phyloP scores from a whole-genome alignment of 2,888 invertebrate species.

The Scaptomyza caliginosa region DNA sequence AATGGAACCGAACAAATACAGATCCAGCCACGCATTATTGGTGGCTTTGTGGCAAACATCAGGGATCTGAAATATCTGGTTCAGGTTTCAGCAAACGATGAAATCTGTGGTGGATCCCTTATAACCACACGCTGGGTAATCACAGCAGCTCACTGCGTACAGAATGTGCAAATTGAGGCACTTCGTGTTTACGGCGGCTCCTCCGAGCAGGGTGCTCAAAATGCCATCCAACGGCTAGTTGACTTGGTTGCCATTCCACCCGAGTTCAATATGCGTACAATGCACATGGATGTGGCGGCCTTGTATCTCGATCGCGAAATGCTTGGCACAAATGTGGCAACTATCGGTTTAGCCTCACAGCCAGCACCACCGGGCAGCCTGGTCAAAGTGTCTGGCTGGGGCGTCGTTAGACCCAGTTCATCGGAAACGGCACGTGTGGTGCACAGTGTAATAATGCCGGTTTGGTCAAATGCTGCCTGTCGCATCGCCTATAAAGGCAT shows the following conservation, averaged over 20 bases:
- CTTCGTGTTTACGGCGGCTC: constrained; percentile 60
- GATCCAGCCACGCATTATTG: constrained; percentile 59
- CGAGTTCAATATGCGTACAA: constrained; percentile 52
- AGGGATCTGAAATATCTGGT: constrained; percentile 61
- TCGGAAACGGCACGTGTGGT: constrained; percentile 47
- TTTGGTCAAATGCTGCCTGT: constrained; percentile 51
- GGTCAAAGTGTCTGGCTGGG: constrained; percentile 71
- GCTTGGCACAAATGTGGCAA: constrained; percentile 56
- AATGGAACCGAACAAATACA: constrained; percentile 4
- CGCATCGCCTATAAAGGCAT: constrained; percentile 35
- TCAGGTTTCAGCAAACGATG: constrained; percentile 40
- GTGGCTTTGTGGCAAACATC: constrained; percentile 49
- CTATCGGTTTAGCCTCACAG: constrained; percentile 58
- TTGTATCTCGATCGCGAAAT: constrained; percentile 53
- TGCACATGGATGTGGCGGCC: constrained; percentile 72
- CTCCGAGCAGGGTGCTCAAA: constrained; percentile 35
- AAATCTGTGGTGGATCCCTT: constrained; percentile 59
- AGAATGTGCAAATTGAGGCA: constrained; percentile 15
- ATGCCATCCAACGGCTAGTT: constrained; percentile 38
- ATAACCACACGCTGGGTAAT: constrained; percentile 66
- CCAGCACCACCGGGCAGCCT: constrained; percentile 47
- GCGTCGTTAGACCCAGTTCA: constrained; percentile 30
- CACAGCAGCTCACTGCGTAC: constrained; percentile 72
- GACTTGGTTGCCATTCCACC: constrained; percentile 40
- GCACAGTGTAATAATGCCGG: constrained; percentile 55